Base-by-base conservation (phyloP, 2,888 invertebrate species). In the Pterobdella sp. region DNA sequence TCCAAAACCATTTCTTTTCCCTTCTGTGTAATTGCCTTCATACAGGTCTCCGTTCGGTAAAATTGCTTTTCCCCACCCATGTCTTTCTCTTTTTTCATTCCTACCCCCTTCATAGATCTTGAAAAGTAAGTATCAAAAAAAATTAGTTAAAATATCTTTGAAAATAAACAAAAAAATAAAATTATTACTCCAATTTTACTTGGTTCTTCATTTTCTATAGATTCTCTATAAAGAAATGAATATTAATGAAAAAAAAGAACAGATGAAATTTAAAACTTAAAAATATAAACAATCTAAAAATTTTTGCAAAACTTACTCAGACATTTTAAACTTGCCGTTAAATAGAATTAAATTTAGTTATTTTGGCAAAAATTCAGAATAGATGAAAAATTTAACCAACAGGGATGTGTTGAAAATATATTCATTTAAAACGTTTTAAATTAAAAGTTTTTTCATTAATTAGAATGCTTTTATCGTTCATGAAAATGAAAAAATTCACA, bases 11-110 rank as follows among this genome's bases (percentile, higher is more conserved):
- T 91, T 89, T n/a, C 93, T 86, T 82, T 88, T 87, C 0, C 93
- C 91, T 72, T 88, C 88, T 73, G 88, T 88, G 83, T 93, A 94
- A 80, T 88, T 86, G 0, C 94, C 94, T 80, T 90, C 89, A 81
- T 93, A 94, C 81, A 90, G 90, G 82, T 94, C 93, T 0, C 90
- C 90, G 81, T 93, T 93, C 0, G 93, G 92, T 42, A 93, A 85
- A 56, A 90, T 86, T 0, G 92, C 90, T 86, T 90, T 90, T 1
- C 93, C 93, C 36, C 87, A 86, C 0, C 93, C 93, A 80, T 93
- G 92, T 2, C 93, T 86, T 74, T 93, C 91, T 18, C 90, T 88
- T 1, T 87, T 86, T 14, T 87, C 87, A 83, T 92, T 93, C 68
- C 93, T 87, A 29, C 87, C 88, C 1, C 93, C 93, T 81, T 90